phyloP scores from a whole-genome alignment of 1,140 invertebrate genomes.

The Drosophila lowei region DNA sequence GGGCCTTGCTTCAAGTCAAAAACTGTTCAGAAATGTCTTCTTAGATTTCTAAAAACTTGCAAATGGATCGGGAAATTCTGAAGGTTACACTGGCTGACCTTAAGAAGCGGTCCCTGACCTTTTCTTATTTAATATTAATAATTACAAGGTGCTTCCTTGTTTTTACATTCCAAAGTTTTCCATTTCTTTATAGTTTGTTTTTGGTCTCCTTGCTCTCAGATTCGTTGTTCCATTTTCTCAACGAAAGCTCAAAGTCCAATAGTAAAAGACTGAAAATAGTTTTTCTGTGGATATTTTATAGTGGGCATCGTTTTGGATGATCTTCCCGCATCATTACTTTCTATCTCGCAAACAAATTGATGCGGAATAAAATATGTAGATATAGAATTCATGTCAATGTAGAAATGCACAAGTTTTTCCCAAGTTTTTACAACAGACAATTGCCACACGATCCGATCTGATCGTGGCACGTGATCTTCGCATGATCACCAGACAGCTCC shows the following conservation, averaged over 20 bases:
- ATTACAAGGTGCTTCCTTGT: conserved; percentile 50
- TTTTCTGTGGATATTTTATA: conserved; percentile 2
- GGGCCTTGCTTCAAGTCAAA: conserved; percentile 34
- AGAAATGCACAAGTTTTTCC: conserved; percentile 16
- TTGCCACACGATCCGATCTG: conserved; percentile 25
- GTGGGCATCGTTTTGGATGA: not conserved
- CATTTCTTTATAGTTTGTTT: conserved; percentile 5
- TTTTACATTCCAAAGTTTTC: conserved; percentile 33
- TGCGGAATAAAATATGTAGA: conserved; percentile 11
- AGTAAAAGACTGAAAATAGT: conserved; percentile 36
- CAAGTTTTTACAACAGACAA: conserved; percentile 38
- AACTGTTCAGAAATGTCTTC: conserved; percentile 32
- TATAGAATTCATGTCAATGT: conserved; percentile 6
- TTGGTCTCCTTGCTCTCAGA: not conserved
- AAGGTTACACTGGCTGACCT: conserved; percentile 49
- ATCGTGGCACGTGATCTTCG: conserved; percentile 56
- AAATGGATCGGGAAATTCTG: not conserved
- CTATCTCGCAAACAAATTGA: not conserved
- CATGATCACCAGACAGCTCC: conserved; percentile 52
- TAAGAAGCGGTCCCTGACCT: conserved; percentile 26
- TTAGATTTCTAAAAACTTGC: too few species aligned
- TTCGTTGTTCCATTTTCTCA: not conserved
- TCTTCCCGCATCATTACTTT: conserved; percentile 6
- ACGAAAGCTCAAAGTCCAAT: conserved; percentile 30
- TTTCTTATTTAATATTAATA: conserved; percentile 32